Conservation (phyloP, 1,140 invertebrate species). For the Bombus cullumanus region DNA sequence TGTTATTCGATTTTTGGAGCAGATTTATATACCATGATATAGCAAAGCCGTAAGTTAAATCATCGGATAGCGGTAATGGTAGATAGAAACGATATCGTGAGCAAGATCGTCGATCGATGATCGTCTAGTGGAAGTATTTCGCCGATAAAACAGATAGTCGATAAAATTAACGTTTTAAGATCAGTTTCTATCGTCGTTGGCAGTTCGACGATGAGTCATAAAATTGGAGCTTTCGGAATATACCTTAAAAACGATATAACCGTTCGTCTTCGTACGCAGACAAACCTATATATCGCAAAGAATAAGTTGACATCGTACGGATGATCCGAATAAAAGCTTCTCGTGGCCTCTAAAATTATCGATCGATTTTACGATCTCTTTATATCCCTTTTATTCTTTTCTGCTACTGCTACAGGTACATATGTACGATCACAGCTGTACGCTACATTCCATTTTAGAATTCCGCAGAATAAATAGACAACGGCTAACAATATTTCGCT, state of each 20-base stretch:
- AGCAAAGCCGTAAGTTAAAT: too few species aligned
- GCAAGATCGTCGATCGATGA: too few species aligned
- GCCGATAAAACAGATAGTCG: too few species aligned
- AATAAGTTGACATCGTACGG: too few species aligned
- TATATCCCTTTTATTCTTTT: neutral
- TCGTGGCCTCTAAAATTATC: too few species aligned
- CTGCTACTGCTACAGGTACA: fast-evolving
- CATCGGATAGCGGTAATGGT: too few species aligned
- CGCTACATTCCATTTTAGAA: neutral
- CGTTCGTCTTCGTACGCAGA: too few species aligned
- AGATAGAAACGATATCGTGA: too few species aligned
- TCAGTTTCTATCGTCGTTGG: neutral
- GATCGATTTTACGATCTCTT: neutral
- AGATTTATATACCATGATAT: neutral
- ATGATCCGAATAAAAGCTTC: too few species aligned
- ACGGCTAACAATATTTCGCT: neutral
- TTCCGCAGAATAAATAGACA: neutral
- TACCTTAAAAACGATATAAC: neutral
- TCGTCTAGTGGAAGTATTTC: too few species aligned
- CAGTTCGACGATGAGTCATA: neutral
- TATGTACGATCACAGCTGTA: neutral
- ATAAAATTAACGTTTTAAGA: neutral
- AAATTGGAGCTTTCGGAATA: neutral
- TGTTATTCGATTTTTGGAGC: neutral
- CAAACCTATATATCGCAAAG: too few species aligned